Evolutionary conservation across 2,113 vertebrate genomes (phyloP), one percentile per base, ranked within the genome.

Genomic region (Collichthys lucidus): DNA sequence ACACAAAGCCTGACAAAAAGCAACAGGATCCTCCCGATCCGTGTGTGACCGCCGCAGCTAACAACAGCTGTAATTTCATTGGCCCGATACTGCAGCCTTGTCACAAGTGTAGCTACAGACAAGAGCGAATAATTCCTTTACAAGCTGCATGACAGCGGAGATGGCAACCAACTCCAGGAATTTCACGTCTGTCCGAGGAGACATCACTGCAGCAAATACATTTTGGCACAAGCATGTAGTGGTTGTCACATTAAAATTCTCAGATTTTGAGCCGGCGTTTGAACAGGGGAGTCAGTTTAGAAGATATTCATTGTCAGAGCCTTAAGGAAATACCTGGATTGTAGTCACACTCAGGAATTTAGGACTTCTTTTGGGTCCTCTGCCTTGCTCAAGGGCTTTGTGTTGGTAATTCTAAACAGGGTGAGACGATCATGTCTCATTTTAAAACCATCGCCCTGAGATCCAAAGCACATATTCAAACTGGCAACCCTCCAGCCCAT

Each of bases 101-200:
- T 89, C 88, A 86, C 65, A 42, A 80, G 59, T 56, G 80, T 53
- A 68, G 67, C 70, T 74, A 82, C 87, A 61, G 84, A 83, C 84
- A 74, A 65, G 56, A 82, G 88, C 46, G 84, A 73, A 59, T 92
- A 88, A 92, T 92, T 90, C 69, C 82, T 79, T 90, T 86, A 91
- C 88, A 77, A 86, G 83, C 65, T 70, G 87, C 89, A 82, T 89
- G 92, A 93, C 88, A 71, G 80, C 35, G 80, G 74, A 68, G 89
- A 84, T 79, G 89, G 85, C 82, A 80, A 88, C 83, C 84, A 63
- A 70, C 79, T 49, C 64, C 20, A 26, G 57, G 92, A 92, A 92
- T 92, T 92, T 91, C 89, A 93, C 82, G 85, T 91, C 59, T 85
- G 91, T 91, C 91, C 72, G 2, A 1, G 16, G 77, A 82, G 79